Base-by-base conservation (phyloP, 2,888 invertebrate species). In the Meliscaeva auricollis region DNA sequence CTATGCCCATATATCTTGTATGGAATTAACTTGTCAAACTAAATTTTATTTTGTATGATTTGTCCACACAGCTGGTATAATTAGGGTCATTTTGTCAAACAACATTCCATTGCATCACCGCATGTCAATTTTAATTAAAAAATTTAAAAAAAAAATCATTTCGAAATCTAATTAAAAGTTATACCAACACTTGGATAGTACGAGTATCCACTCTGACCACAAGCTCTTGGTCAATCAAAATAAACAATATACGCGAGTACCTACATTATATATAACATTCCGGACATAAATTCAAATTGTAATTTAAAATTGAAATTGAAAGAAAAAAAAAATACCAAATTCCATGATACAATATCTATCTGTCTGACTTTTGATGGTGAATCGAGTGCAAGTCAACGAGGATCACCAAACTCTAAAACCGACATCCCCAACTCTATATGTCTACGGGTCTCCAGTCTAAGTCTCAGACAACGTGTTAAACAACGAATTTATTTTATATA, bases 401-500 rank as follows among this genome's bases (percentile, higher is more conserved):
- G 60, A 60, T 60, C 41, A 60, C 58, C 54, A 32, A n/a, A 15
- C n/a, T n/a, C n/a, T n/a, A 6, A 0, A 15, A 30, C 54, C 7
- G 35, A 20, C 11, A 38, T 20, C 38, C 20, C 22, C 26, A 26
- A 13, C 2, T 13, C n/a, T 26, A 13, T 11, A 2, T 5, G 13
- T n/a, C 13, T n/a, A 3, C 22, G 17, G 2, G 46, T 17, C 9
- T 7, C 8, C 6, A 46, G 2, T 17, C 17, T 15, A 3, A 20
- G 13, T n/a, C 11, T 6, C 15, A 44, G 46, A 74, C 74, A 56
- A 75, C 69, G 74, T 83, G 83, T 83, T 74, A 58, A 83, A 74
- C 79, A 83, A 52, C 79, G 79, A 74, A 79, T 79, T 83, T 79
- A 79, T 74, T 79, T 74, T 50, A 79, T 56, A 78, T 60, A 15